Evolutionary conservation across 2,797 vertebrate species (phyloP).

Genomic region (Enteromius trimaculatus): DNA sequence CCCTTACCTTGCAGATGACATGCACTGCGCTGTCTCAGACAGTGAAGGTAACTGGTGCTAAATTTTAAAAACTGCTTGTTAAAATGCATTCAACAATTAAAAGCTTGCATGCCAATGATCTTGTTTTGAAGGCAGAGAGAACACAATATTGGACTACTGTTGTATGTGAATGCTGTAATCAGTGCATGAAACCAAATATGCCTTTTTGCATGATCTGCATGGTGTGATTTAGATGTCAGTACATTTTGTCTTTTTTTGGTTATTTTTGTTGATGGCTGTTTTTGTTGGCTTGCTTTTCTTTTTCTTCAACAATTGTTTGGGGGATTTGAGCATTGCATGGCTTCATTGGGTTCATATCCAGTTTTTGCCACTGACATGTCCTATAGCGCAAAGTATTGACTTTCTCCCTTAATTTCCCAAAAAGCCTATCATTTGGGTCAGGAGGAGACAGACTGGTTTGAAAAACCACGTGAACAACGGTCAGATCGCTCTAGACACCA

Average conservation of each 20-base stretch:
- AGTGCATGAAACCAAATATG: slow-evolving; percentile 78
- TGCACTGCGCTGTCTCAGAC: slow-evolving; percentile 99
- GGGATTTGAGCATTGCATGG: slow-evolving; percentile 80
- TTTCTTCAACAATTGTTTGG: slow-evolving; percentile 45
- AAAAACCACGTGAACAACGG: slow-evolving; percentile 94
- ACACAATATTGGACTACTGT: slow-evolving; percentile 57
- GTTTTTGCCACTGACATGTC: slow-evolving; percentile 45
- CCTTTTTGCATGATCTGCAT: slow-evolving; percentile 67
- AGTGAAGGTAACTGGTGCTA: slow-evolving; percentile 99
- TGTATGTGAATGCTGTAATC: slow-evolving; percentile 63
- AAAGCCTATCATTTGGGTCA: slow-evolving; percentile 99
- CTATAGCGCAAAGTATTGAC: slow-evolving; percentile 79
- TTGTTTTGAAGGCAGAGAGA: slow-evolving; percentile 58
- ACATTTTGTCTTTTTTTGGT: slow-evolving; percentile 69
- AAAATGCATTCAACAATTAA: slow-evolving; percentile 53
- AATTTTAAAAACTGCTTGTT: slow-evolving; percentile 70
- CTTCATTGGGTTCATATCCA: slow-evolving; percentile 75
- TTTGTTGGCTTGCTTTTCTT: slow-evolving; percentile 11
- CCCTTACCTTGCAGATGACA: slow-evolving; percentile 95
- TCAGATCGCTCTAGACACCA: slow-evolving; percentile 94
- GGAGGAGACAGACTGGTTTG: slow-evolving; percentile 99
- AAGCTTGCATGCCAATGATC: slow-evolving; percentile 75
- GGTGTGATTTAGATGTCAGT: slow-evolving; percentile 61
- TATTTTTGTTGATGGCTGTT: slow-evolving; percentile 59
- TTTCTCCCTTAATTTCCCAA: slow-evolving; percentile 89